Percentiles rank a stretch among this genome's conserved stretches.
phyloP scores from a whole-genome alignment of 2,888 invertebrate genomes.

The Hirtodrosophila confusa region DNA sequence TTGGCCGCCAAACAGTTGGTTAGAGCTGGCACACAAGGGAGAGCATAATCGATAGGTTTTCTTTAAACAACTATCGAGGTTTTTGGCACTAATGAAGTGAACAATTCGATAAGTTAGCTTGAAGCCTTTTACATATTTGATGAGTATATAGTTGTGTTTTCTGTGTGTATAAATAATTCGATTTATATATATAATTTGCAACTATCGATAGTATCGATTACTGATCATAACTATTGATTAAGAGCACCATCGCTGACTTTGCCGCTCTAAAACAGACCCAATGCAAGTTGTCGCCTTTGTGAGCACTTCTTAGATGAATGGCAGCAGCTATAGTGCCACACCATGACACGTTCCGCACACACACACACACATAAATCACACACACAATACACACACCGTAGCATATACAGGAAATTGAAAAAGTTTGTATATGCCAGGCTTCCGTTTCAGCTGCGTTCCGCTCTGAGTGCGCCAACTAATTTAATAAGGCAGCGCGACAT shows the following conservation, averaged over 20 bases:
- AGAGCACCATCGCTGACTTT: no score
- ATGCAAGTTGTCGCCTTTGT: constrained; percentile 43
- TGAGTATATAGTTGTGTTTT: no score
- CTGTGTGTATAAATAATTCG: no score
- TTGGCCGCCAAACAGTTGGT: constrained; percentile 32
- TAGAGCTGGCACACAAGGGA: no score
- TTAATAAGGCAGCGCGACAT: constrained; percentile 72
- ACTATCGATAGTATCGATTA: no score
- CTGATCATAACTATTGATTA: no score
- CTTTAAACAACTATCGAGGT: no score
- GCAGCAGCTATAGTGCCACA: constrained; percentile 43
- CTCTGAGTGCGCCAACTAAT: constrained; percentile 72
- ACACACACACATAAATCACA: constrained; percentile 16
- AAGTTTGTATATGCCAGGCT: constrained; percentile 70
- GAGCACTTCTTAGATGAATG: constrained; percentile 33
- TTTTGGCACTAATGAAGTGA: no score
- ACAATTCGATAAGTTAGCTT: no score
- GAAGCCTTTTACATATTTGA: no score
- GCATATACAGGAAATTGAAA: constrained; percentile 69
- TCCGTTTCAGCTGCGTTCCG: constrained; percentile 62
- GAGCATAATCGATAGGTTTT: no score
- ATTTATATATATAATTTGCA: no score
- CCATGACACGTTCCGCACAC: constrained; percentile 34
- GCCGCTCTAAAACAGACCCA: neutral
- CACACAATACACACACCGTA: constrained; percentile 17